These are phyloP conservation scores for Epiblema foenella DNA, from an alignment of 2,888 invertebrate species.

Conservation along the genomic window DNA sequence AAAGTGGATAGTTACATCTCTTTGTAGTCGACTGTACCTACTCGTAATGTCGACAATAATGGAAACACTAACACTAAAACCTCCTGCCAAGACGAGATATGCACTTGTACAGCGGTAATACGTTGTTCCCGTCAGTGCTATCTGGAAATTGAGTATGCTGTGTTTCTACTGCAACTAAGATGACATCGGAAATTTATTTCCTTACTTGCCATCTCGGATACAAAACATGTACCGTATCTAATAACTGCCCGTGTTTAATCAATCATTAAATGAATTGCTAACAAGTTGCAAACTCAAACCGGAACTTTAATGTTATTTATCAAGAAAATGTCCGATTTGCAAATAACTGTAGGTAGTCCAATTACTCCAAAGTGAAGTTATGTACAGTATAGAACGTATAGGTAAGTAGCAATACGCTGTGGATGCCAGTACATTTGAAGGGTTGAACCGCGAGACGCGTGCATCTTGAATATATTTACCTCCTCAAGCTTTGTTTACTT, in stretches of 20 bases:
- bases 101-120: slow-evolving; percentile 12
- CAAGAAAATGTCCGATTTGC: slow-evolving; percentile 15
- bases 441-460: slow-evolving; percentile 32
- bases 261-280: slow-evolving; percentile 20
- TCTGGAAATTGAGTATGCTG: slow-evolving; percentile 34
- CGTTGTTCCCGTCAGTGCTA: slow-evolving; percentile 31
- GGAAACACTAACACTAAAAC: slow-evolving; percentile 33
- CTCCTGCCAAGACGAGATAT: slow-evolving; percentile 32
- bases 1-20: no score
- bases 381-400: no score
- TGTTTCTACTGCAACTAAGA: slow-evolving; percentile 32
- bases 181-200: slow-evolving; percentile 20
- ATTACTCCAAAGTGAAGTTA: no score
- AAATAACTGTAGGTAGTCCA: no score
- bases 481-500: slow-evolving; percentile 35
- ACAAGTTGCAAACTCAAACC: slow-evolving; percentile 35
- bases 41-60: slow-evolving; percentile 30
- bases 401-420: slow-evolving; percentile 8
- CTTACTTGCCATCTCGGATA: slow-evolving; percentile 4
- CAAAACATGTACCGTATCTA: background rate
- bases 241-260: slow-evolving; percentile 22
- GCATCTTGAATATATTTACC: slow-evolving; percentile 41
- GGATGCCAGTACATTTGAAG: slow-evolving; percentile 25
- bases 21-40: background rate
- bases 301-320: slow-evolving; percentile 14